Percentiles rank a stretch among this genome's conserved stretches.
Conservation (phyloP, 2,113 vertebrate genomes). For the Labrus mixtus region DNA sequence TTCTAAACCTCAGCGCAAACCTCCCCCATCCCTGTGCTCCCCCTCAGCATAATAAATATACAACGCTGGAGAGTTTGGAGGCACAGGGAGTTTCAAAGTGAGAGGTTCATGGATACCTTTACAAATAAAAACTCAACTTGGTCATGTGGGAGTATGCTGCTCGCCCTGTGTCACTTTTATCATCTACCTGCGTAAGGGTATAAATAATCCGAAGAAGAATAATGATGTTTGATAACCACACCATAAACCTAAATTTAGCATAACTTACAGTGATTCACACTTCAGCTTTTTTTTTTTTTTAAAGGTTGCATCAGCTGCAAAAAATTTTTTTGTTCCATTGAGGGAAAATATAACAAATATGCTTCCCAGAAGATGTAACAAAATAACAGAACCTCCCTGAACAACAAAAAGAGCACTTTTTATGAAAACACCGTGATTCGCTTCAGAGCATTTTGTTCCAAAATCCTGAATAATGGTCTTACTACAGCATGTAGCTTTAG, state of each 20-base stretch:
- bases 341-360: conserved; percentile 5
- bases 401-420: not conserved
- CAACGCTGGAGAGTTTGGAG: conserved; percentile 40
- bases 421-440: not conserved
- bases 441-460: not conserved
- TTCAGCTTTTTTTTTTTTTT: not conserved
- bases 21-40: conserved; percentile 29
- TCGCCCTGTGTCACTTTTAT: not conserved
- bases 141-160: not conserved
- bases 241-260: conserved; percentile 14
- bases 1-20: conserved; percentile 33
- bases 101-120: conserved; percentile 5
- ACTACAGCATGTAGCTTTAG: not conserved
- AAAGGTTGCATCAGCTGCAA: conserved; percentile 11
- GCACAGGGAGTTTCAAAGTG: conserved; percentile 18
- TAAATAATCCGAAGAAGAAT: not conserved
- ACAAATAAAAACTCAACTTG: not conserved
- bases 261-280: conserved; percentile 13
- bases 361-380: not conserved
- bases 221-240: conserved; percentile 3
- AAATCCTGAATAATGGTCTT: not conserved
- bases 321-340: conserved; percentile 1
- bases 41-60: conserved; percentile 54
- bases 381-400: not conserved
- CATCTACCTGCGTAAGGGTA: not conserved